Evolutionary conservation across 2,113 vertebrate species (phyloP).

Genomic region (Phylloscopus whistleri): DNA sequence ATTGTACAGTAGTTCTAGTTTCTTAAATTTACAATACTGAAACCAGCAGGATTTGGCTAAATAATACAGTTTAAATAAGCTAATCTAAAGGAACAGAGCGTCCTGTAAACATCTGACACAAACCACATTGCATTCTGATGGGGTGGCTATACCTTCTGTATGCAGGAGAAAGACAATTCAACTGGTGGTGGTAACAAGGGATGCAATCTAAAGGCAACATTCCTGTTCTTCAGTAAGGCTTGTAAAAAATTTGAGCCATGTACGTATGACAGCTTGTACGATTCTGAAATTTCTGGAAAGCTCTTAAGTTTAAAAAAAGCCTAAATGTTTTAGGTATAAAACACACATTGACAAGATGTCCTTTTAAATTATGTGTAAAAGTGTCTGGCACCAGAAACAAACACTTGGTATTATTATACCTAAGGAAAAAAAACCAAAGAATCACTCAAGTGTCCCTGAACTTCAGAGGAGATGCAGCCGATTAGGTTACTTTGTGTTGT

Average conservation of each 20-base stretch:
- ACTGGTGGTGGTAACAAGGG: not conserved
- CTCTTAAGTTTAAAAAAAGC: conserved; percentile 55
- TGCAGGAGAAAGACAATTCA: not conserved
- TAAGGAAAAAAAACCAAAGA: conserved; percentile 18
- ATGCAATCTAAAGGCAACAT: conserved; percentile 51
- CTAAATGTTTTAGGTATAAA: conserved; percentile 54
- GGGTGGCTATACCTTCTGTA: conserved; percentile 8
- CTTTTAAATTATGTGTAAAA: conserved; percentile 40
- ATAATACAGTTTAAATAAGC: conserved; percentile 48
- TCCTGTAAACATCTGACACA: conserved; percentile 62
- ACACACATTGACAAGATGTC: conserved; percentile 48
- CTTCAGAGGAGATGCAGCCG: conserved; percentile 21
- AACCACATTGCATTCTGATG: conserved; percentile 12
- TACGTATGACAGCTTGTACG: conserved; percentile 49
- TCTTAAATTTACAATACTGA: conserved; percentile 55
- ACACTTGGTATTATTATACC: conserved; percentile 40
- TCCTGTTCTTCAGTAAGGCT: conserved; percentile 63
- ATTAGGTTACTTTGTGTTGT: not conserved
- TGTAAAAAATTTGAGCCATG: conserved; percentile 25
- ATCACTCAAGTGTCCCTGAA: conserved; percentile 40
- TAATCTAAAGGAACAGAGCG: conserved; percentile 53
- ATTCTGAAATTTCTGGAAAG: conserved; percentile 46
- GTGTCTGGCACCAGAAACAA: conserved; percentile 63
- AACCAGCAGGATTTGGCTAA: conserved; percentile 56
- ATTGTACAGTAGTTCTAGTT: conserved; percentile 33